Percentiles rank a stretch among this genome's conserved stretches.
phyloP scores from a whole-genome alignment of 2,888 invertebrate species.

The Steinernema hermaphroditum region DNA sequence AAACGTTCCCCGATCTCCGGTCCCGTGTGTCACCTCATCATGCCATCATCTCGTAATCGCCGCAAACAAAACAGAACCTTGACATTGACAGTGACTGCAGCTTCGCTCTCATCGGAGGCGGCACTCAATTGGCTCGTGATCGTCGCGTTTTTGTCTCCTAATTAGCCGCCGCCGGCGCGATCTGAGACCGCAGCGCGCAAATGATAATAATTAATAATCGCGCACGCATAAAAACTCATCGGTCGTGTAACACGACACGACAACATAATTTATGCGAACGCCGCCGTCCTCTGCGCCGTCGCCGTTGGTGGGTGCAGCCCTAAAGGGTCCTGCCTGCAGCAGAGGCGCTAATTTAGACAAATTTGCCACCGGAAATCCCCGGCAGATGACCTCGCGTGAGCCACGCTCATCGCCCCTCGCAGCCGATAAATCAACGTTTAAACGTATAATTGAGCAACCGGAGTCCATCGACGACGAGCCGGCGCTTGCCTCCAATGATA shows the following conservation, averaged over 20 bases:
- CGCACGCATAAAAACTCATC: constrained; percentile 26
- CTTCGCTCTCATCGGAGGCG: constrained; percentile 18
- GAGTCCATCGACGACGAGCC: background rate
- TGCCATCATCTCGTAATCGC: background rate
- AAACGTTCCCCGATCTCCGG: background rate
- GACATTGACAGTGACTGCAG: constrained; percentile 25
- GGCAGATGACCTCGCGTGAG: constrained; percentile 23
- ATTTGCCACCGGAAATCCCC: background rate
- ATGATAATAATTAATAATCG: constrained; percentile 31
- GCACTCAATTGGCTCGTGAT: constrained; percentile 18
- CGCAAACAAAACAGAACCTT: constrained; percentile 10
- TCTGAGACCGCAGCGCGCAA: constrained; percentile 23
- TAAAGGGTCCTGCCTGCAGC: too few species aligned
- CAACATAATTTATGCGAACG: constrained; percentile 28
- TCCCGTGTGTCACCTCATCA: background rate
- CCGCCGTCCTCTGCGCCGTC: background rate
- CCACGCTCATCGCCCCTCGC: constrained; percentile 11
- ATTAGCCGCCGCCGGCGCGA: constrained; percentile 17
- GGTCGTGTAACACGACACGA: constrained; percentile 31
- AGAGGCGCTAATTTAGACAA: too few species aligned
- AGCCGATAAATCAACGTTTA: constrained; percentile 30
- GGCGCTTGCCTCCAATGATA: constrained; percentile 12
- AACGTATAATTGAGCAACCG: constrained; percentile 23
- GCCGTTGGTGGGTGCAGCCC: background rate
- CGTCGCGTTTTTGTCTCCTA: constrained; percentile 25